Evolutionary conservation across 2,797 vertebrate genomes (phyloP).

Genomic region (Spondyliosoma cantharus): DNA sequence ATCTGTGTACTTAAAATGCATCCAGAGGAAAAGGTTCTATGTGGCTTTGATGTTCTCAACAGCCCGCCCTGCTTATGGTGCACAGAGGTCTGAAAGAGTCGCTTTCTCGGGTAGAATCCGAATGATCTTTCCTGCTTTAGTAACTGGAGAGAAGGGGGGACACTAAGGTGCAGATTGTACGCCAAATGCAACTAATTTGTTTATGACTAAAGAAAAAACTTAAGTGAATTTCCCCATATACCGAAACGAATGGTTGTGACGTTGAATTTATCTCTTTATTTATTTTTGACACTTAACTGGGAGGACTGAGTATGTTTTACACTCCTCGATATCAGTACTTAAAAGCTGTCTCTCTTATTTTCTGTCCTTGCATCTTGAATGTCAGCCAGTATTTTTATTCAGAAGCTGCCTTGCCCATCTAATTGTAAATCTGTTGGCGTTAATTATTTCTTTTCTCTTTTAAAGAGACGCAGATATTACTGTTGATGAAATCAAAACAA

Average conservation of each 20-base stretch:
- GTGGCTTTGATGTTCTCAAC: conserved; percentile 58
- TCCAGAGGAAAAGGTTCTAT: conserved; percentile 57
- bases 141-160: conserved; percentile 53
- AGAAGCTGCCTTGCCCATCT: conserved; percentile 84
- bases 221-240: conserved; percentile 65
- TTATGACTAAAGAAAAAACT: conserved; percentile 67
- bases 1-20: conserved; percentile 70
- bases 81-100: conserved; percentile 67
- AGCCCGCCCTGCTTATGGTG: conserved; percentile 62
- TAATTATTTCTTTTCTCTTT: conserved; percentile 58
- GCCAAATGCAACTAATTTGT: conserved; percentile 74
- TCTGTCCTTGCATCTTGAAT: conserved; percentile 72
- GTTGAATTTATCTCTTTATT: conserved; percentile 76
- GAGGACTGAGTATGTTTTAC: conserved; percentile 73
- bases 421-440: conserved; percentile 71
- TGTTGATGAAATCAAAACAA: conserved; percentile 72
- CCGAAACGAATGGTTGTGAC: conserved; percentile 74
- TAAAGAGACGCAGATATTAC: conserved; percentile 69
- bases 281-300: conserved; percentile 77
- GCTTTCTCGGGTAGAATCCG: conserved; percentile 61
- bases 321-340: conserved; percentile 82
- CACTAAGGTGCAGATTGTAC: conserved; percentile 61
- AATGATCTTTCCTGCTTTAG: conserved; percentile 66
- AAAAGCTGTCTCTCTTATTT: conserved; percentile 65
- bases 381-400: conserved; percentile 85